phyloP scores from a whole-genome alignment of 2,113 vertebrate species.

The Anguilla japonica region DNA sequence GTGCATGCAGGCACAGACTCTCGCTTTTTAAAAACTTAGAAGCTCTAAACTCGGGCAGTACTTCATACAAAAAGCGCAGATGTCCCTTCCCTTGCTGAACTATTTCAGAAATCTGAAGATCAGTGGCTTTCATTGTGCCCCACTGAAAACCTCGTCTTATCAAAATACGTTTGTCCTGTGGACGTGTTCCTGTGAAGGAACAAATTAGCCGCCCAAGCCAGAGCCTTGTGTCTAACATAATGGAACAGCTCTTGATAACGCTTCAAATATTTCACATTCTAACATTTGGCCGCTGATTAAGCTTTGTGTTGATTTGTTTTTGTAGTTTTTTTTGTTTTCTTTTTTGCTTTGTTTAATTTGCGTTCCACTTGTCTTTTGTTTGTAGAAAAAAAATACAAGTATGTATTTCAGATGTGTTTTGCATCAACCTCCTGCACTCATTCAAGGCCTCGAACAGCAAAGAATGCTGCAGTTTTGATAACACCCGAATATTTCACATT shows the following conservation, averaged over 20 bases:
- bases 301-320: not conserved
- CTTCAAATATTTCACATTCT: not conserved
- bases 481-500: not conserved
- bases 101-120: conserved; percentile 8
- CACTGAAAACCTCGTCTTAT: not conserved
- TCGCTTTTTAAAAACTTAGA: not conserved
- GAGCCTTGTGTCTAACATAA: not conserved
- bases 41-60: conserved; percentile 12
- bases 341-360: not conserved
- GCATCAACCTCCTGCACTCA: not conserved
- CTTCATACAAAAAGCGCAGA: conserved; percentile 8
- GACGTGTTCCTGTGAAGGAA: not conserved
- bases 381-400: not conserved
- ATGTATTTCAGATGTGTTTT: not conserved
- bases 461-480: not conserved
- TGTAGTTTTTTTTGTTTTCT: not conserved
- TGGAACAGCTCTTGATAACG: not conserved
- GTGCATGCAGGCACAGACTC: not conserved
- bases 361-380: not conserved
- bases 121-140: conserved; percentile 5
- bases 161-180: not conserved
- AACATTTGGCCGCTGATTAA: not conserved
- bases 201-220: not conserved
- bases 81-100: not conserved
- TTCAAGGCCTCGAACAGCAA: not conserved